A percentile compares a stretch with the other conserved stretches of the same genome.
Evolutionary conservation across 2,888 invertebrate genomes (phyloP).

Genomic region (Thereva unica): DNA sequence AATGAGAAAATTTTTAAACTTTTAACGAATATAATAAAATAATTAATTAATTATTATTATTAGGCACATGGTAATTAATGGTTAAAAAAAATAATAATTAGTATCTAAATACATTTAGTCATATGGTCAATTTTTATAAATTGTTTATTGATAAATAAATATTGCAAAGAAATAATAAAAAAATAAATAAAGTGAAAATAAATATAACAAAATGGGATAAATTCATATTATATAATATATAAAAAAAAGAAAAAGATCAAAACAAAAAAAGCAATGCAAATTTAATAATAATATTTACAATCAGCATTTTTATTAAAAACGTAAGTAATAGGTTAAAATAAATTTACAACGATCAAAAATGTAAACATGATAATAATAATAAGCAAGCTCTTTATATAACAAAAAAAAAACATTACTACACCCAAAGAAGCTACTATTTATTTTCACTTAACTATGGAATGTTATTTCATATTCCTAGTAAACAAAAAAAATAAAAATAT

Average conservation of each 20-base stretch:
- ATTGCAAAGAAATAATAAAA: background rate
- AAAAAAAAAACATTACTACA: background rate
- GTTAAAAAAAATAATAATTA: slow-evolving; percentile 2
- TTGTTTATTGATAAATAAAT: slow-evolving; percentile 15
- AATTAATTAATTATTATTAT: slow-evolving; percentile 7
- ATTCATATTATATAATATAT: no score
- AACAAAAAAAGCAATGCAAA: slow-evolving; percentile 2
- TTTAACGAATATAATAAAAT: slow-evolving; percentile 7
- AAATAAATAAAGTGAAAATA: slow-evolving; percentile 26
- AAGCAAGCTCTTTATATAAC: background rate
- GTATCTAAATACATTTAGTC: slow-evolving; percentile 31
- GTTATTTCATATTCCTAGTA: slow-evolving; percentile 8
- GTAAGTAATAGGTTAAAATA: no score
- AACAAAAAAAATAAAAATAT: slow-evolving; percentile 6
- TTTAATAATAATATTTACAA: background rate
- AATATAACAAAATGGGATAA: slow-evolving; percentile 6
- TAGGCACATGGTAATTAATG: slow-evolving; percentile 35
- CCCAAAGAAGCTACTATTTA: slow-evolving; percentile 11
- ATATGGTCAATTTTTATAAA: slow-evolving; percentile 34
- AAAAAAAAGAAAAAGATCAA: background rate
- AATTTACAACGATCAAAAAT: background rate
- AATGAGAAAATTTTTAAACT: background rate
- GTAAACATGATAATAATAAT: background rate
- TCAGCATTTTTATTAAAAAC: no score
- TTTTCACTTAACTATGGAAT: slow-evolving; percentile 19